These are phyloP conservation scores for Chlamydotis undulata DNA, from an alignment of 2,113 vertebrate species.

Conservation along the genomic window DNA sequence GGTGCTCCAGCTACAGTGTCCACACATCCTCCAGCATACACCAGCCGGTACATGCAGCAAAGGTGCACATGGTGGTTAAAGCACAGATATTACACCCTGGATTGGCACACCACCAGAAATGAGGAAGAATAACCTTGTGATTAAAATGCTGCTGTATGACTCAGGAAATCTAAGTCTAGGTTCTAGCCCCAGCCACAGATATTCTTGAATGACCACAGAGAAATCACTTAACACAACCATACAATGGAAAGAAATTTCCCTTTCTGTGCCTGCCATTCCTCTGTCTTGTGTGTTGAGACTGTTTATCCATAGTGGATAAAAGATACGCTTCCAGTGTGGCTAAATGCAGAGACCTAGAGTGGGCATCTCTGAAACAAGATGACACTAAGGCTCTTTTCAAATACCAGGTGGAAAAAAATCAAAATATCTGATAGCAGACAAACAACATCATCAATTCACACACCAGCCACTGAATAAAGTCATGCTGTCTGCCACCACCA, in stretches of 20 bases:
- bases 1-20: background rate
- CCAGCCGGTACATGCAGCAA: accelerated
- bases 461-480: background rate
- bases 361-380: background rate
- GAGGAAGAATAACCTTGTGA: background rate
- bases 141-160: background rate
- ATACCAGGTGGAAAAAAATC: background rate
- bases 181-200: background rate
- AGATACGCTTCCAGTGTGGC: background rate
- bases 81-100: background rate
- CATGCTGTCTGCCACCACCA: background rate
- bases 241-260: background rate
- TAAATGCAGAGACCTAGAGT: background rate
- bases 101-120: background rate
- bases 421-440: background rate
- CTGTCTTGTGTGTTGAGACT: background rate
- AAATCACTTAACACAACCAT: background rate
- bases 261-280: background rate
- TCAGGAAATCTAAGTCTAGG: background rate
- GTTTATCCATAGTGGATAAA: background rate
- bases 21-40: background rate
- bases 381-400: background rate
- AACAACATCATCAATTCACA: background rate
- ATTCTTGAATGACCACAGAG: background rate
- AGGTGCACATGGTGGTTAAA: background rate